These are phyloP conservation scores for Dinocampus coccinellae DNA, from an alignment of 2,888 invertebrate species.

Conservation along the genomic window DNA sequence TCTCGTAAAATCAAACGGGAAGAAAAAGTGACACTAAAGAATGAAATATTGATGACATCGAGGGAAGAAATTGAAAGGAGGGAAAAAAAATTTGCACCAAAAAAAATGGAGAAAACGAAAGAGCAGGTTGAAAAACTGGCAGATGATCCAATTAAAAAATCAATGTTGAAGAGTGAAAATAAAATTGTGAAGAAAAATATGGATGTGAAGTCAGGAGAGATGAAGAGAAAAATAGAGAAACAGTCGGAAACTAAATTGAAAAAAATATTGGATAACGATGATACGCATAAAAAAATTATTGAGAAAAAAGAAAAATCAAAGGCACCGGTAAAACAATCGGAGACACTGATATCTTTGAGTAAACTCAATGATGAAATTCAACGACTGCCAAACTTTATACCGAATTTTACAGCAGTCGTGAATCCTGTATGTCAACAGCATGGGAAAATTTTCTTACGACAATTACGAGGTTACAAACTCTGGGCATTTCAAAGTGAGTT, in stretches of 20 bases:
- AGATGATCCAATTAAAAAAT: conserved; percentile 11
- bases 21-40: conserved; percentile 9
- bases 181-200: conserved; percentile 13
- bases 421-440: conserved; percentile 78
- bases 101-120: conserved; percentile 44
- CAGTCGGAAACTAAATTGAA: conserved; percentile 32
- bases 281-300: background rate
- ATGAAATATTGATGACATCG: conserved; percentile 22
- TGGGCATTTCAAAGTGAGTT: conserved; percentile 82
- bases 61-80: conserved; percentile 39
- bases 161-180: conserved; percentile 41
- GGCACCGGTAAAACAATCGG: conserved; percentile 62
- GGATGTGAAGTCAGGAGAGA: conserved; percentile 17
- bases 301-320: background rate
- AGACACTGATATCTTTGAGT: conserved; percentile 73
- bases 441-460: conserved; percentile 77
- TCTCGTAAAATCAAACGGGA: conserved; percentile 5
- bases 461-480: conserved; percentile 77
- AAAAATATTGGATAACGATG: conserved; percentile 10
- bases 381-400: conserved; percentile 76
- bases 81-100: conserved; percentile 19
- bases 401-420: conserved; percentile 77
- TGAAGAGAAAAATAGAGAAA: conserved; percentile 23
- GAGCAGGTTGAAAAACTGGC: conserved; percentile 40
- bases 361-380: conserved; percentile 74